Conservation (phyloP, 1,140 invertebrate species). For the Ips nitidus region DNA sequence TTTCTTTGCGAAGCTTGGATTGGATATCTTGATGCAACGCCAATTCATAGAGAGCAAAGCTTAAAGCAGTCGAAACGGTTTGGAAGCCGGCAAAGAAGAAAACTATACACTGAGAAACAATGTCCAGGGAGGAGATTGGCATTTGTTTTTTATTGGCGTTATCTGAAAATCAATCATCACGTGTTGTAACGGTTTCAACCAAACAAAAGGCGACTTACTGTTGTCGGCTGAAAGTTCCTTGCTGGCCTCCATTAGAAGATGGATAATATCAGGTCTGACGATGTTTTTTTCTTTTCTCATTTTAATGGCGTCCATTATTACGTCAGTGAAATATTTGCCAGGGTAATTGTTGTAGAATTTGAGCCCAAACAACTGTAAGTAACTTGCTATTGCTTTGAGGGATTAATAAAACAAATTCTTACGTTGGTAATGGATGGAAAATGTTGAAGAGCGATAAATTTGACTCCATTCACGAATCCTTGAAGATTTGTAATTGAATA, state of each 20-base stretch:
- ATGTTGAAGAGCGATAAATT: constrained; percentile 21
- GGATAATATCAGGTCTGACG: constrained; percentile 54
- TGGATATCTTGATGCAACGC: constrained; percentile 58
- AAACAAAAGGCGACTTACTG: no score
- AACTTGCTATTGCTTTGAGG: no score
- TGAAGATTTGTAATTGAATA: constrained; percentile 39
- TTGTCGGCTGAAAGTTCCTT: constrained; percentile 40
- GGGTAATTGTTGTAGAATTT: constrained; percentile 20
- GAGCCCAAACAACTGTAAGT: constrained; percentile 3
- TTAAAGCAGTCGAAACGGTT: constrained; percentile 52
- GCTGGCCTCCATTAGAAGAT: constrained; percentile 49
- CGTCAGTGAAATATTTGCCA: constrained; percentile 29
- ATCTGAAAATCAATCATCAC: constrained; percentile 49
- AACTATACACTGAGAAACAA: constrained; percentile 57
- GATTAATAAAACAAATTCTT: neutral
- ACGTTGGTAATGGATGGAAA: constrained; percentile 22
- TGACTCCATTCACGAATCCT: constrained; percentile 8
- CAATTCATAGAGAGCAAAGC: constrained; percentile 52
- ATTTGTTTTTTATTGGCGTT: constrained; percentile 1
- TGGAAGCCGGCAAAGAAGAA: constrained; percentile 68
- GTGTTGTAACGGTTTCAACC: constrained; percentile 34
- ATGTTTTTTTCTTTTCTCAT: constrained; percentile 48
- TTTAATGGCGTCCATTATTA: constrained; percentile 46
- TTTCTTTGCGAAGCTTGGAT: constrained; percentile 49
- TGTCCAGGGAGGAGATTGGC: constrained; percentile 40